Conservation (phyloP, 2,888 invertebrate genomes). For the Abrostola tripartita region DNA sequence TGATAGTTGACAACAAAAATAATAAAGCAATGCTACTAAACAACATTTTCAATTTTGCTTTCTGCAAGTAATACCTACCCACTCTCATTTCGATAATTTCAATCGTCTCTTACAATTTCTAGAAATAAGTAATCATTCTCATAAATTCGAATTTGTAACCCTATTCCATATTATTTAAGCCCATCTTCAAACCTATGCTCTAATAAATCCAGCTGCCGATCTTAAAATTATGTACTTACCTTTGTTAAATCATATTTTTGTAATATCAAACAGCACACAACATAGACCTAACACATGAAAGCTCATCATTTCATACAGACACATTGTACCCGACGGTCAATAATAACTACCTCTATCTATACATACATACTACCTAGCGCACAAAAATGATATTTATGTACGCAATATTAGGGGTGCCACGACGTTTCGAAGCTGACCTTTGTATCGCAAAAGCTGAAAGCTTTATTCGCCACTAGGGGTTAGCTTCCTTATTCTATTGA, state of each 20-base stretch:
- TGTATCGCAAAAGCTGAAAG: slow-evolving; percentile 52
- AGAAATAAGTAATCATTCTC: too few relatives aligned
- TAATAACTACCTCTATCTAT: slow-evolving; percentile 22
- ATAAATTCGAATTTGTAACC: too few relatives aligned
- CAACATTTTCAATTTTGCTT: too few relatives aligned
- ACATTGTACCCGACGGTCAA: slow-evolving; percentile 21
- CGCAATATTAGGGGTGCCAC: slow-evolving; percentile 51
- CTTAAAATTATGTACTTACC: too few relatives aligned
- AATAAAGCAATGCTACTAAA: too few relatives aligned
- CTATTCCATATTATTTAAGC: too few relatives aligned
- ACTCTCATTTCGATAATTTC: too few relatives aligned
- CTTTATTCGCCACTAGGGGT: slow-evolving; percentile 55
- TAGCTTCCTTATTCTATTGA: slow-evolving; percentile 63
- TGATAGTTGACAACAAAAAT: slow-evolving; percentile 16
- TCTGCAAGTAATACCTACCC: too few relatives aligned
- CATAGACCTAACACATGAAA: slow-evolving; percentile 3
- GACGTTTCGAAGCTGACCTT: slow-evolving; percentile 53
- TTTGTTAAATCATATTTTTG: neutral
- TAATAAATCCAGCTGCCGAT: too few relatives aligned
- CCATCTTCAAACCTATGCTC: too few relatives aligned
- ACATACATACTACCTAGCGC: slow-evolving; percentile 18
- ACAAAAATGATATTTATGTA: slow-evolving; percentile 36
- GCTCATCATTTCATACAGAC: slow-evolving; percentile 7
- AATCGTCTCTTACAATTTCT: too few relatives aligned
- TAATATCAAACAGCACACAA: slow-evolving; percentile 4